These are phyloP conservation scores for Apostichopus leukothele DNA, from an alignment of 53 echinoderm and acorn worm species.

Conservation along the genomic window DNA sequence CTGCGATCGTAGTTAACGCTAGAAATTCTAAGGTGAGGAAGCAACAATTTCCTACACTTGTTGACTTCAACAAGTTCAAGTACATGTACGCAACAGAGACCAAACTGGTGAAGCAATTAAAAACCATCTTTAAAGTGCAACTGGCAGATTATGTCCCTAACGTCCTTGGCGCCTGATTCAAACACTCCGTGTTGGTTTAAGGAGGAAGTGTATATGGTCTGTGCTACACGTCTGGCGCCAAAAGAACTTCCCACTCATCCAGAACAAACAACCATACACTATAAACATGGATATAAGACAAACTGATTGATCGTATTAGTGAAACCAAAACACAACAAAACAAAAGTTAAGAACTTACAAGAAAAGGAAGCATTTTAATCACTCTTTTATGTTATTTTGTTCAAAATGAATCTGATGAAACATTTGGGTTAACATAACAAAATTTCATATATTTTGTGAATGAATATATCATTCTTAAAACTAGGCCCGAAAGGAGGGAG, in stretches of 20 bases:
- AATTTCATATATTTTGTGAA: too few relatives aligned
- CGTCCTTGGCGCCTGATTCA: conserved; percentile 22
- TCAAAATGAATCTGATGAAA: too few relatives aligned
- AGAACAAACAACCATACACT: not conserved
- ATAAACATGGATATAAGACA: too few relatives aligned
- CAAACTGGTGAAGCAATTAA: conserved; percentile 20
- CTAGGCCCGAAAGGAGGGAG: too few relatives aligned
- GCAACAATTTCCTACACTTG: conserved; percentile 1
- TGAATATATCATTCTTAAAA: too few relatives aligned
- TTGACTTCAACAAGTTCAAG: not conserved
- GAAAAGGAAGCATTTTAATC: too few relatives aligned
- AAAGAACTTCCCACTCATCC: conserved; percentile 25
- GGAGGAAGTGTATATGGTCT: conserved; percentile 19
- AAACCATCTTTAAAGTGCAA: not conserved
- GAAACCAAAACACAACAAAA: too few relatives aligned
- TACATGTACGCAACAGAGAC: not conserved
- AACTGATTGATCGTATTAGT: too few relatives aligned
- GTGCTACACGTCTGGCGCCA: conserved; percentile 9
- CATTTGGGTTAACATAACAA: too few relatives aligned
- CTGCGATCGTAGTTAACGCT: too few relatives aligned
- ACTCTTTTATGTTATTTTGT: too few relatives aligned
- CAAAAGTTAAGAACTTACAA: too few relatives aligned
- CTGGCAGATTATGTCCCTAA: not conserved
- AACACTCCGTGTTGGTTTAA: not conserved
- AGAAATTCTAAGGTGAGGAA: not conserved